These are phyloP conservation scores for Zaprionus camerounensis DNA, from an alignment of 1,140 invertebrate genomes.

Conservation along the genomic window DNA sequence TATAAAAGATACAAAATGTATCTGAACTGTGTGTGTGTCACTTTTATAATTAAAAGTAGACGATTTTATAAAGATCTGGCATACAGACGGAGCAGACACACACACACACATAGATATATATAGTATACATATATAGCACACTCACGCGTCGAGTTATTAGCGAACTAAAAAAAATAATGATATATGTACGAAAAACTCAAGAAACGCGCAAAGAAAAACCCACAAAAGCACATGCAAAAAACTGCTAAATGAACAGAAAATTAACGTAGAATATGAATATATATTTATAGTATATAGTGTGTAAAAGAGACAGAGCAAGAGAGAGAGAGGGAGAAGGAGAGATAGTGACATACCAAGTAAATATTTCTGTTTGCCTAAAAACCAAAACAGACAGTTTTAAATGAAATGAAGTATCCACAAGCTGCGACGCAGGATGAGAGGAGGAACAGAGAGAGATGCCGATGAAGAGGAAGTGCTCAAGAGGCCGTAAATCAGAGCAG, in stretches of 20 bases:
- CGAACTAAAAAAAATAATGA: constrained; percentile 32
- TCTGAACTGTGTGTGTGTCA: constrained; percentile 33
- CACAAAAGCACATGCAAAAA: constrained; percentile 24
- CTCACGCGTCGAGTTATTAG: constrained; percentile 60
- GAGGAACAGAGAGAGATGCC: constrained; percentile 40
- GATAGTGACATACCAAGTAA: background rate
- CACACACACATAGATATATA: constrained; percentile 19
- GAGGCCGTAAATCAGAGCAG: constrained; percentile 70
- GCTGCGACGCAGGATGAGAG: constrained; percentile 28
- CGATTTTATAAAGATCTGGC: constrained; percentile 47
- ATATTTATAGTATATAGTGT: background rate
- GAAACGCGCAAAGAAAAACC: constrained; percentile 25
- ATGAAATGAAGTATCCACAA: constrained; percentile 35
- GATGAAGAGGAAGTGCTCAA: constrained; percentile 69
- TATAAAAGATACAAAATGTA: constrained; percentile 45
- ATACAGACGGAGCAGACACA: constrained; percentile 14
- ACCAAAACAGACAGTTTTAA: background rate
- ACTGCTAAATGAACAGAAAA: constrained; percentile 54
- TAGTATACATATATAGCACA: constrained; percentile 21
- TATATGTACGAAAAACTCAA: constrained; percentile 26
- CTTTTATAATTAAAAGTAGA: constrained; percentile 75
- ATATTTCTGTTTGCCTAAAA: background rate
- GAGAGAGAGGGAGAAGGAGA: background rate
- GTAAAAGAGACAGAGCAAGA: background rate
- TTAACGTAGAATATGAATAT: constrained; percentile 7